Evolutionary conservation across 2,888 invertebrate genomes (phyloP), one percentile per base, ranked within the genome.

Genomic region (Drosophila cognata): DNA sequence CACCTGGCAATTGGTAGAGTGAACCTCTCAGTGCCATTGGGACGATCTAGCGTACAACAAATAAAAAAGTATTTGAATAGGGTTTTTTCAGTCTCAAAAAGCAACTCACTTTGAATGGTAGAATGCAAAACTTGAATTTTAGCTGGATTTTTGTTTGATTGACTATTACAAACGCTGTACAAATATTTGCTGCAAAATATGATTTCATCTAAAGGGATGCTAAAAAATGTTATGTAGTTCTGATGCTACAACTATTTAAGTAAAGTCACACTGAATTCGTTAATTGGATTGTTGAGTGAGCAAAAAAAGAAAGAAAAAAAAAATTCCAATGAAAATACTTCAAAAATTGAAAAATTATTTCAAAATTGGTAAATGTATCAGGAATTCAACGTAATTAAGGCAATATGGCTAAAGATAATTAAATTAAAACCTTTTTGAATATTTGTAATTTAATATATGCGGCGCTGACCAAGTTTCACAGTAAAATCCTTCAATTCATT

Each of bases 1-100:
- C 82, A 78, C 75, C 71, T 71, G 68, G 79, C 88, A 84, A 82
- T 82, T 82, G 81, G 74, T 65, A 72, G 69, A 78, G 72, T 61
- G 84, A 60, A 52, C 66, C 68, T 63, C 66, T 68, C 68, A 66
- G 29, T 46, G 46, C 66, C 29, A 18, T 36, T 56, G 52, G 56
- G 25, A 50, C 36, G 28, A 59, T 63, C 74, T 59, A 63, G 53
- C 55, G 35, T 48, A 57, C 51, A 65, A 25, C 51, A 25, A 48
- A 58, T 31, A 57, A 56, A 48, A 18, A 10, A 50, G 28, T 28
- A 29, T 28, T 52, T 66, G 53, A 50, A 57, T 61, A 60, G 46
- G 61, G 60, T 71, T 71, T 81, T 53, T 59, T 53, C 29, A 28
- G 21, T 46, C n/a, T 41, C 38, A 52, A 43, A 62, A 8, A 18